These are phyloP conservation scores for Hymenopus coronatus DNA, from an alignment of 2,888 invertebrate species.

Conservation along the genomic window DNA sequence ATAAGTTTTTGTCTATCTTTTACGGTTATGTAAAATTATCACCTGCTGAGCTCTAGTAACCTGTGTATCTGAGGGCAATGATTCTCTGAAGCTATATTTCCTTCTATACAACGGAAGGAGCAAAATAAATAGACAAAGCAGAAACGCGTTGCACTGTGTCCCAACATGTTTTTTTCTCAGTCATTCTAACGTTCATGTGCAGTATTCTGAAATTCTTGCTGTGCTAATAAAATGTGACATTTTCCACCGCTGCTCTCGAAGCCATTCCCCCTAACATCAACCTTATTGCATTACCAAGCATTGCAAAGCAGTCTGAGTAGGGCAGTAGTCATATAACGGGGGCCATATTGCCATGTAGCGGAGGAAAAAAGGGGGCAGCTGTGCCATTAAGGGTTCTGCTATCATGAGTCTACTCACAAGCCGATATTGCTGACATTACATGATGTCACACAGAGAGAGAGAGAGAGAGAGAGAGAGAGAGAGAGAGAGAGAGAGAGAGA, in stretches of 20 bases:
- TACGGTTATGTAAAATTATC: too few species aligned
- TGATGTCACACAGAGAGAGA: not conserved
- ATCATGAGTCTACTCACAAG: not conserved
- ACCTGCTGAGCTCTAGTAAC: too few species aligned
- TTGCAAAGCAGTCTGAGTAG: too few species aligned
- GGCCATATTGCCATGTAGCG: not conserved
- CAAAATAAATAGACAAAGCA: too few species aligned
- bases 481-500: too few species aligned
- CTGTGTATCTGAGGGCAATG: too few species aligned
- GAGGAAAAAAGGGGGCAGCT: not conserved
- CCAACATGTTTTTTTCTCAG: not conserved
- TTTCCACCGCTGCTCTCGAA: not conserved
- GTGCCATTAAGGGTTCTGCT: not conserved
- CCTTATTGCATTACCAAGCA: not conserved
- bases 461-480: too few species aligned
- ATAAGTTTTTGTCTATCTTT: too few species aligned
- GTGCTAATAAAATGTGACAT: not conserved
- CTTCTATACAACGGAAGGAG: too few species aligned
- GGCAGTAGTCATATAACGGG: not conserved
- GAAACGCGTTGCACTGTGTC: too few species aligned
- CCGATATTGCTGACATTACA: not conserved
- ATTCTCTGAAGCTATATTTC: too few species aligned
- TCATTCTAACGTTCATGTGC: not conserved
- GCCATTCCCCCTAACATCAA: not conserved
- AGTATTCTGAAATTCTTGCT: not conserved